Evolutionary conservation across 2,888 invertebrate species (phyloP), one percentile per base, ranked within the genome.

Genomic region (Xylota sylvarum): DNA sequence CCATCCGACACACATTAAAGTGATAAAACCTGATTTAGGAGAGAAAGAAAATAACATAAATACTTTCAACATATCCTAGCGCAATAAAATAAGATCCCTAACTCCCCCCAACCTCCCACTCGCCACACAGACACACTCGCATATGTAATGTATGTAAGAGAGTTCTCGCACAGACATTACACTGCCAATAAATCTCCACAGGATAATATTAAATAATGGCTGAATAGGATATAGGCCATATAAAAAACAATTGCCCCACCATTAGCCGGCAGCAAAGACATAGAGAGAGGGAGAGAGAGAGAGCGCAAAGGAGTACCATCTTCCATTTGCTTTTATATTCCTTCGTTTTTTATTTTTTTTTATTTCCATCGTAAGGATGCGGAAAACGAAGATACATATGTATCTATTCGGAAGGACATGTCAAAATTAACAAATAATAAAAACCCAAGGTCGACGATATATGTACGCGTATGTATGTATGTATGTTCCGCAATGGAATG

Each of bases 191-290:
- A 86, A 86, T 86, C 82, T 86, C 77, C 67, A 55, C 67, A 86
- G 86, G 86, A 86, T 86, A 86, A 86, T 82, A 86, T 86, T 86
- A 86, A 86, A 82, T 86, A 82, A 86, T 82, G 82, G 77, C 82
- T 86, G 77, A 86, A 72, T 82, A 69, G 77, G 86, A 86, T 77
- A 78, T 82, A 72, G 72, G 82, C 72, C 55, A 69, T 78, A 86
- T 86, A 86, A 86, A 82, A 82, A 86, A 86, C 86, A 86, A 86
- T 86, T 86, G 86, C 73, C 77, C 77, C 62, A 69, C 82, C 86
- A 86, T 86, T 82, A 82, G 85, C 70, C 58, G 48, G 55, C 30
- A 62, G 56, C 62, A 46, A 23, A 23, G 23, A 23, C 2, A n/a
- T n/a, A 23, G 23, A 23, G 23, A 23, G 23, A 23, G 23, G 1